These are phyloP conservation scores for Meteorus colon DNA, from an alignment of 2,888 invertebrate species.

Conservation along the genomic window DNA sequence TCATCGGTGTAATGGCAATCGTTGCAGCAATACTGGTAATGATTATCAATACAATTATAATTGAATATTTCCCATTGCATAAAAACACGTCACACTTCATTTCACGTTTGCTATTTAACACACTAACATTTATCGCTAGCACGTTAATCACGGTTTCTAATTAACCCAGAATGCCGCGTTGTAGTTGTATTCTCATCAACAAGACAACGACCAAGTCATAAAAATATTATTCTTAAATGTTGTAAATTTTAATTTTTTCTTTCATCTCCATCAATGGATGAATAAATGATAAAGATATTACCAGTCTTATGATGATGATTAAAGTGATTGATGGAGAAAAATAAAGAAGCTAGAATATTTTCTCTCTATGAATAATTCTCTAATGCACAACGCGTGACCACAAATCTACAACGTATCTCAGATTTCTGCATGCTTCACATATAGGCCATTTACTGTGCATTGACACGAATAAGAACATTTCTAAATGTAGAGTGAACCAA, in stretches of 20 bases:
- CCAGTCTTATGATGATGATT: background rate
- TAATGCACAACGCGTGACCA: constrained; percentile 46
- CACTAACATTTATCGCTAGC: constrained; percentile 5
- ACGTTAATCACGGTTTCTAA: constrained; percentile 12
- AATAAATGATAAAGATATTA: background rate
- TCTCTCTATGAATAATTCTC: constrained; percentile 29
- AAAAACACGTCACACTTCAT: background rate
- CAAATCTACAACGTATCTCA: constrained; percentile 50
- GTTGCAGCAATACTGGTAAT: constrained; percentile 66
- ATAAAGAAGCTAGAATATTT: constrained; percentile 7
- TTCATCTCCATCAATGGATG: background rate
- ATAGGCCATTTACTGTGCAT: constrained; percentile 68
- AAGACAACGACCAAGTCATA: constrained; percentile 1
- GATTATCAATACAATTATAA: constrained; percentile 54
- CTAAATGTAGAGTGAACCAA: constrained; percentile 21
- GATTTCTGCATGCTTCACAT: constrained; percentile 69
- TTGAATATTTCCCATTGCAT: constrained; percentile 1
- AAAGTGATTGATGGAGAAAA: constrained; percentile 9
- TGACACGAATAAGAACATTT: constrained; percentile 59
- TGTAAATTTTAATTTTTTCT: constrained; percentile 1
- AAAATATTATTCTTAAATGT: background rate
- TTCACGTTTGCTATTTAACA: background rate
- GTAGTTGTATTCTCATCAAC: constrained; percentile 1
- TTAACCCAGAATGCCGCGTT: constrained; percentile 13
- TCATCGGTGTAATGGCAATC: constrained; percentile 69